Conservation (phyloP, 2,113 vertebrate species). For the Promerops cafer region DNA sequence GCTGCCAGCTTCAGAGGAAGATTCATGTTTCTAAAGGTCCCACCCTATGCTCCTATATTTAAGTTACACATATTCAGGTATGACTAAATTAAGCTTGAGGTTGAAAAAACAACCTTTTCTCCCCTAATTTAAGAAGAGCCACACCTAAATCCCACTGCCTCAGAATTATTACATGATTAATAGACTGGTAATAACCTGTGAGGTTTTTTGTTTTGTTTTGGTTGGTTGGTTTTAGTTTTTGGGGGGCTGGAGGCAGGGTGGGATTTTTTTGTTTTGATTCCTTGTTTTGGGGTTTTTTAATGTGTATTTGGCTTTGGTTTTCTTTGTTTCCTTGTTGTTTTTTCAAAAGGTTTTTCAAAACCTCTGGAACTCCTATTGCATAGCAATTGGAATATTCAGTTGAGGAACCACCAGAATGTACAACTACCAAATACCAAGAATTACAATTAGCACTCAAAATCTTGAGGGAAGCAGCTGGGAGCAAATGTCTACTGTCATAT, state of each 20-base stretch:
- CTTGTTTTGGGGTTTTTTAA: neutral
- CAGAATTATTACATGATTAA: neutral
- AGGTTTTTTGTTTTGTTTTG: neutral
- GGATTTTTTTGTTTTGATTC: neutral
- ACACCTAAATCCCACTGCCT: neutral
- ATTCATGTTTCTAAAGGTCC: neutral
- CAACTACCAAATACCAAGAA: neutral
- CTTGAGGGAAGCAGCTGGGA: neutral
- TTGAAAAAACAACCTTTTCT: neutral
- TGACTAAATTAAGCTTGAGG: neutral
- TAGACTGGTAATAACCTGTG: neutral
- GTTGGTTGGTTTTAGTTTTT: neutral
- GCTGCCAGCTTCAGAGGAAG: neutral
- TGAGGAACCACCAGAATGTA: neutral
- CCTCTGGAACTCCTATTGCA: neutral
- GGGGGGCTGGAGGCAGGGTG: neutral
- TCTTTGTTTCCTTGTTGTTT: neutral
- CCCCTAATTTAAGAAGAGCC: neutral
- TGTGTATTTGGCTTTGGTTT: neutral
- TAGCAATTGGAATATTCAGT: neutral
- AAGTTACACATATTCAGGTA: neutral
- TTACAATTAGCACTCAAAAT: neutral
- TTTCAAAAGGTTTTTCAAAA: neutral
- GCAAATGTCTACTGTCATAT: neutral
- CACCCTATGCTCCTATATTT: neutral